Evolutionary conservation across 2,113 vertebrate species (phyloP).

Genomic region (Morone saxatilis): DNA sequence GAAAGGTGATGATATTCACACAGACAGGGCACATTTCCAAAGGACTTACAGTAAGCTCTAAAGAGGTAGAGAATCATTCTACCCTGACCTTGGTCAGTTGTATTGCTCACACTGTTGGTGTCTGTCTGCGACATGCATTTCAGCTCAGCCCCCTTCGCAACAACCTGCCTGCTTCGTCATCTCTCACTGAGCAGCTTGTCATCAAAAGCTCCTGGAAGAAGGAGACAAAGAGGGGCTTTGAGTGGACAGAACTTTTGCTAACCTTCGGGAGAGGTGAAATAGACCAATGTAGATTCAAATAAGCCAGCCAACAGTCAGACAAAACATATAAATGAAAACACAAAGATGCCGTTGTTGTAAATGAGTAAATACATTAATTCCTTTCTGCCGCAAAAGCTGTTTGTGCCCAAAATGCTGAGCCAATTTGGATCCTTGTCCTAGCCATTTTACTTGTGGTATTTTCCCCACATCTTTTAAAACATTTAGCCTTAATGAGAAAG

Average conservation of each 20-base stretch:
- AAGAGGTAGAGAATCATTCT: slow-evolving; percentile 19
- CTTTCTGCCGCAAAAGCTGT: slow-evolving; percentile 16
- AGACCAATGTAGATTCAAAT: background rate
- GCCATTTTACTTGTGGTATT: slow-evolving; percentile 17
- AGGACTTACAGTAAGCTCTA: slow-evolving; percentile 33
- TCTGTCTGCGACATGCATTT: slow-evolving; percentile 62
- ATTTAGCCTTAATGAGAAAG: slow-evolving; percentile 4
- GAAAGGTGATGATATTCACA: slow-evolving; percentile 66
- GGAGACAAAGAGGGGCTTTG: slow-evolving; percentile 57
- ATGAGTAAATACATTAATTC: slow-evolving; percentile 16
- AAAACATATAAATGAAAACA: slow-evolving; percentile 13
- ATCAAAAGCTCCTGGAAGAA: slow-evolving; percentile 32
- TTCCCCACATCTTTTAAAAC: background rate
- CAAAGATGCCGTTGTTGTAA: slow-evolving; percentile 14
- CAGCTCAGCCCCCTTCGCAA: slow-evolving; percentile 2
- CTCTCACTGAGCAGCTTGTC: slow-evolving; percentile 28
- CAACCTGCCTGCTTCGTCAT: slow-evolving; percentile 38
- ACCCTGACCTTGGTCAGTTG: slow-evolving; percentile 30
- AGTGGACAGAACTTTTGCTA: slow-evolving; percentile 20
- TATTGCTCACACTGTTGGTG: slow-evolving; percentile 57
- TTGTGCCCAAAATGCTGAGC: slow-evolving; percentile 13
- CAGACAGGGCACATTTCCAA: slow-evolving; percentile 63
- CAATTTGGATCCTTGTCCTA: slow-evolving; percentile 20
- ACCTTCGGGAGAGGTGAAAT: slow-evolving; percentile 24
- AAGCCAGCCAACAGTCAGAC: slow-evolving; percentile 1